Evolutionary conservation across 2,888 invertebrate species (phyloP).

Genomic region (Petrophora chlorosata): DNA sequence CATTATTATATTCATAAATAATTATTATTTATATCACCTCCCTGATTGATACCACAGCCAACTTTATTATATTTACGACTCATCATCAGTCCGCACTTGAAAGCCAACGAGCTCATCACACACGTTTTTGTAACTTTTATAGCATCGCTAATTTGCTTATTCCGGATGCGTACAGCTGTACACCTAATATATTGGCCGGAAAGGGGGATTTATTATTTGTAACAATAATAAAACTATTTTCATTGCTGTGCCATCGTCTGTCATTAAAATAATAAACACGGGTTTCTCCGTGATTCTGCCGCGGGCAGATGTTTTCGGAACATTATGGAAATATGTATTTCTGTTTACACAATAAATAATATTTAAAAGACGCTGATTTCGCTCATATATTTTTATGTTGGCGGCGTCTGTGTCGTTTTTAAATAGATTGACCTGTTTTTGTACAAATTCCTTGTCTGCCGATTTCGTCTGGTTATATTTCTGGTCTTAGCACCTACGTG

Average conservation of each 20-base stretch:
- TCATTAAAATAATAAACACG: slow-evolving; percentile 55
- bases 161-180: slow-evolving; percentile 44
- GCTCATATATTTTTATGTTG: slow-evolving; percentile 41
- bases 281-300: slow-evolving; percentile 33
- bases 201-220: slow-evolving; percentile 55
- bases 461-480: slow-evolving; percentile 9
- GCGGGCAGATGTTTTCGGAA: slow-evolving; percentile 34
- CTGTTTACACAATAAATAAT: slow-evolving; percentile 57
- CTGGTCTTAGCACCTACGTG: not conserved
- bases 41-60: not conserved
- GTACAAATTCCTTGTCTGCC: slow-evolving; percentile 21
- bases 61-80: slow-evolving; percentile 7
- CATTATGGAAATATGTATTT: slow-evolving; percentile 28
- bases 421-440: slow-evolving; percentile 49
- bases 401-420: slow-evolving; percentile 38
- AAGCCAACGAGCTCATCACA: slow-evolving; percentile 8
- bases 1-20: slow-evolving; percentile 29
- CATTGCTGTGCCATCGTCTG: slow-evolving; percentile 39
- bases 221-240: slow-evolving; percentile 54
- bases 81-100: slow-evolving; percentile 2
- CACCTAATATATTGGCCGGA: slow-evolving; percentile 47
- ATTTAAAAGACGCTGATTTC: slow-evolving; percentile 49
- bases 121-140: slow-evolving; percentile 18
- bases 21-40: slow-evolving; percentile 21
- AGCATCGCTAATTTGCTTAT: slow-evolving; percentile 40